phyloP scores from a whole-genome alignment of 2,888 invertebrate species.

The Prosopocoilus inquinatus region DNA sequence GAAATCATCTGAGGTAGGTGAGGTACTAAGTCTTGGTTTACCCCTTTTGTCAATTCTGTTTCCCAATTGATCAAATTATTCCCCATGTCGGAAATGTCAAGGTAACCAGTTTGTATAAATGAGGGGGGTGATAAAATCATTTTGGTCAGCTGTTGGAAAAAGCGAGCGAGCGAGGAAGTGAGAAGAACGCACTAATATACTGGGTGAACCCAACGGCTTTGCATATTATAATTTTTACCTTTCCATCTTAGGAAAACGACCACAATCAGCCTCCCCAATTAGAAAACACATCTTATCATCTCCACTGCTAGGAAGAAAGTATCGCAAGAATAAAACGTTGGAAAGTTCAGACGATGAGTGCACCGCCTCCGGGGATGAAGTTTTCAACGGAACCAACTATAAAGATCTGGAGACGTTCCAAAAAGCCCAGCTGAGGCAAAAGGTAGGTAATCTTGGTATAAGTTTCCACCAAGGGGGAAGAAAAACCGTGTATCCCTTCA shows the following conservation, averaged over 20 bases:
- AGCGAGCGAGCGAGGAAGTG: no score
- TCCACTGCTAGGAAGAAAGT: slow-evolving; percentile 72
- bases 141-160: no score
- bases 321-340: slow-evolving; percentile 68
- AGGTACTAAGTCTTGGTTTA: no score
- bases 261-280: slow-evolving; percentile 79
- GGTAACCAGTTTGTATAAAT: no score
- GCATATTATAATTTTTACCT: not conserved
- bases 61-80: no score
- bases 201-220: no score
- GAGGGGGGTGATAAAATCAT: no score
- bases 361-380: slow-evolving; percentile 56
- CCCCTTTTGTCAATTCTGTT: no score
- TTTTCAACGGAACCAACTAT: slow-evolving; percentile 70
- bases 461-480: not conserved
- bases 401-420: slow-evolving; percentile 88
- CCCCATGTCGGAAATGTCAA: no score
- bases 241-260: slow-evolving; percentile 57
- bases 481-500: not conserved
- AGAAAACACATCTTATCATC: slow-evolving; percentile 78
- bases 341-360: slow-evolving; percentile 84
- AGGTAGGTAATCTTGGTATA: slow-evolving; percentile 70
- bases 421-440: slow-evolving; percentile 86
- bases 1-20: no score
- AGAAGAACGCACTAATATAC: no score